phyloP scores from a whole-genome alignment of 1,140 invertebrate species.

The Eueides isabella region DNA sequence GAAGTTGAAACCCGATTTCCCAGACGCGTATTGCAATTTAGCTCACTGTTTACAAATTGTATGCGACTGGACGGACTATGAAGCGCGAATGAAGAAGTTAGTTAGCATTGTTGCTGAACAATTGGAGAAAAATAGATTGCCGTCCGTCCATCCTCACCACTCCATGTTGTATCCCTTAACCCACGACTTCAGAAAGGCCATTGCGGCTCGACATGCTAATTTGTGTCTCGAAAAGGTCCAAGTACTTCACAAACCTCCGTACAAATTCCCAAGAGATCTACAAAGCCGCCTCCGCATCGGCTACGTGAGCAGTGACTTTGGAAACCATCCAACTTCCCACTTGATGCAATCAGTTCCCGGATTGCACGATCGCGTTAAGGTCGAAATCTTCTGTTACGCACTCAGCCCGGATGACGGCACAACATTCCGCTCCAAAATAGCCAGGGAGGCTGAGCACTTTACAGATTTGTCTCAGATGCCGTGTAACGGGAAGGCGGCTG shows the following conservation, averaged over 20 bases:
- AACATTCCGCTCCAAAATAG: constrained; percentile 97
- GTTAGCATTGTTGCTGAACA: constrained; percentile 99
- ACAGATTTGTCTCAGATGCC: constrained; percentile 96
- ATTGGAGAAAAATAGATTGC: constrained; percentile 96
- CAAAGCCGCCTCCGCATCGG: constrained; percentile 93
- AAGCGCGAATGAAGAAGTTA: constrained; percentile 97
- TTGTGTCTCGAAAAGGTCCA: constrained; percentile 98
- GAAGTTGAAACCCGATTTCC: constrained; percentile 98
- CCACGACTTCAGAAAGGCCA: constrained; percentile 97
- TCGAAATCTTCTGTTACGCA: constrained; percentile 99
- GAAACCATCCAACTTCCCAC: constrained; percentile 99
- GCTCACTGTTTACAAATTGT: constrained; percentile 99
- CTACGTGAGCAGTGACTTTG: constrained; percentile 99
- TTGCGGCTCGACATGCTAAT: constrained; percentile 97
- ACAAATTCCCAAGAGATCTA: constrained; percentile 90
- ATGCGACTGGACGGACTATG: constrained; percentile 99
- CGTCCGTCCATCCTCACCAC: constrained; percentile 99
- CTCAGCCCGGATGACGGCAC: constrained; percentile 98
- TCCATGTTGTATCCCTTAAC: constrained; percentile 99
- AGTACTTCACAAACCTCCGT: constrained; percentile 95
- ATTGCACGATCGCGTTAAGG: constrained; percentile 91
- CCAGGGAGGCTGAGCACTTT: constrained; percentile 97
- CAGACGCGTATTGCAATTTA: constrained; percentile 99
- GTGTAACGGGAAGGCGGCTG: constrained; percentile 99
- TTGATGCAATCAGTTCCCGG: constrained; percentile 99